Base-by-base conservation (phyloP, 2,888 invertebrate species). In the Pyrrhosoma nymphula region DNA sequence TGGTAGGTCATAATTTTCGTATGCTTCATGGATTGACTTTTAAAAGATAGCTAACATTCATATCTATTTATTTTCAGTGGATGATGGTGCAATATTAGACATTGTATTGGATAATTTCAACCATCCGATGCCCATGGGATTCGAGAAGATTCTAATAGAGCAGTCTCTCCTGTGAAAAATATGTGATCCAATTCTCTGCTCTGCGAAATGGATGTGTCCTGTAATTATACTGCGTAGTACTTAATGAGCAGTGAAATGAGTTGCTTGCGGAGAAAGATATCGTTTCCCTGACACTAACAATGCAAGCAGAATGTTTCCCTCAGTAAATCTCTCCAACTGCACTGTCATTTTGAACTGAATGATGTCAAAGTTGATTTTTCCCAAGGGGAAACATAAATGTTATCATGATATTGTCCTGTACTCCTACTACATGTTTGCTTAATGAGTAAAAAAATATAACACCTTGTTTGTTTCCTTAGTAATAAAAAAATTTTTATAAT, bases 21-120 rank as follows among this genome's bases (percentile, higher is more conserved):
- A 8, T 95, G n/a, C 91, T 95, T 95, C 95, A 95, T 95, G 55
- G 75, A 95, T 95, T 90, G 56, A 30, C 88, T 47, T 47, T 47
- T 47, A 47, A 47, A 47, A 47, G 47, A 47, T 47, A 8, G 30
- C 39, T 56, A 88, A 26, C 6, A 82, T 69, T 88, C 90, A 18
- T 95, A 96, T 95, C 96, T 1, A 60, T 60, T 60, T 60, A 4
- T 96, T 98, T 98, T 95, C 97, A 99, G 99, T 99, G 96, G 99
- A 99, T 96, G 99, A 99, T 97, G 99, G 99, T 96, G 99, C 99
- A 56, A 99, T 99, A 96, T 97, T 99, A 97, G 99, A 99, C 97
- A 98, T 99, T 96, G 98, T 99, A 96, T 98, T 99, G 97, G 99
- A 99, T 96, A 98, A 98, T 96, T 99, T 99, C 97, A 98, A 98